A percentile compares a stretch with the other conserved stretches of the same genome.
phyloP scores from a whole-genome alignment of 2,113 vertebrate genomes.

The Carassius auratus region DNA sequence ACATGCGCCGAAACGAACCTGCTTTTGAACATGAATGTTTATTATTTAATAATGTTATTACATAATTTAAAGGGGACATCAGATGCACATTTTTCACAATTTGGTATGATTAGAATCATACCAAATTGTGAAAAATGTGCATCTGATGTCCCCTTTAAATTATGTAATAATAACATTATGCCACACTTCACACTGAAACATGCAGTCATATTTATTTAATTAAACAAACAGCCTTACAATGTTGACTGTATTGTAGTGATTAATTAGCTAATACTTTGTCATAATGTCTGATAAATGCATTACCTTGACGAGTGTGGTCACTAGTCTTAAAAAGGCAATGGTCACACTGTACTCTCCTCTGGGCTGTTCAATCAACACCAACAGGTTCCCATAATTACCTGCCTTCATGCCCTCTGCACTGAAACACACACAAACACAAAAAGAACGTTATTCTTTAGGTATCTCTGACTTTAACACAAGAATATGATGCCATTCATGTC shows the following conservation, averaged over 20 bases:
- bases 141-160: no score
- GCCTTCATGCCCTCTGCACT: conserved; percentile 98
- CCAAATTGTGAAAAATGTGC: no score
- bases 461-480: not conserved
- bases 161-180: no score
- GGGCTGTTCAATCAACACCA: conserved; percentile 93
- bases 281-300: not conserved
- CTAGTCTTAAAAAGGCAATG: conserved; percentile 87
- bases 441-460: not conserved
- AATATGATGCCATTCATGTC: not conserved
- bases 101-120: no score
- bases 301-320: conserved; percentile 94
- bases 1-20: no score
- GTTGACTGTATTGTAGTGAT: not conserved
- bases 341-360: conserved; percentile 93
- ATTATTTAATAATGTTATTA: no score
- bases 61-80: no score
- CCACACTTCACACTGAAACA: no score
- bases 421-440: conserved; percentile 38
- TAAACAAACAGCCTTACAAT: not conserved
- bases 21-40: no score
- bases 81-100: no score
- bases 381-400: conserved; percentile 90
- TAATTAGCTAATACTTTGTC: not conserved
- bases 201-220: no score